Base-by-base conservation (phyloP, 1,140 invertebrate species). In the Platorchestia sp. region DNA sequence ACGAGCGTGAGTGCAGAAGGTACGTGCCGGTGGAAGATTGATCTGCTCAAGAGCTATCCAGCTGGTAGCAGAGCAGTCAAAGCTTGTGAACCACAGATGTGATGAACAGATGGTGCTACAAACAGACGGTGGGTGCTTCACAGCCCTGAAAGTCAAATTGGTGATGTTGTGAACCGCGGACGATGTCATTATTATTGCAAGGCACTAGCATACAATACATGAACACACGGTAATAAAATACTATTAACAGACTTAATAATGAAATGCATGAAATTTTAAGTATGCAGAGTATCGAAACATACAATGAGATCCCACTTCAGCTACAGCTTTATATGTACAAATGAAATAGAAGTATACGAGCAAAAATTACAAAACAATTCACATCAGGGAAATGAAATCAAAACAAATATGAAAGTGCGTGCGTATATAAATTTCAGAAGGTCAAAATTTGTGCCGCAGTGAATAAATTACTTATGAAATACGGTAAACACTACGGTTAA, bases 111-210 rank as follows among this genome's bases (percentile, higher is more conserved):
- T 93, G 91, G 91, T 93, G 91, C 91, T n/a, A 93, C 91, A 47
- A 93, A 93, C 43, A 45, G 91, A 47, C 45, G 91, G 45, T 93
- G 91, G 87, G 91, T 45, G 91, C 91, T 93, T 93, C 91, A 93
- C 91, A 93, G 45, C 40, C 91, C 91, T 93, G 91, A 45, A 93
- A 93, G 91, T 93, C 10, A 93, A 47, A 93, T 45, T 93, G 10
- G 47, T 89, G 87, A 89, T 89, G 47, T 86, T 86, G 87, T 42
- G n/a, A 89, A 89, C 87, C 87, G 87, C 14, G 7, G 43, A 89
- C 43, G 87, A 36, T 42, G 43, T 36, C 14, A 89, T 41, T 36
- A 89, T 42, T 75, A 75, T 19, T 75, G 36, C 59, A 75, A 3
- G 47, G 19, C 47, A 51, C 47, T 51, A 51, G 47, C 47, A 51